Percentiles rank a stretch among this genome's conserved stretches.
Evolutionary conservation across 2,113 vertebrate species (phyloP).

Genomic region (Peromyscus maniculatus): DNA sequence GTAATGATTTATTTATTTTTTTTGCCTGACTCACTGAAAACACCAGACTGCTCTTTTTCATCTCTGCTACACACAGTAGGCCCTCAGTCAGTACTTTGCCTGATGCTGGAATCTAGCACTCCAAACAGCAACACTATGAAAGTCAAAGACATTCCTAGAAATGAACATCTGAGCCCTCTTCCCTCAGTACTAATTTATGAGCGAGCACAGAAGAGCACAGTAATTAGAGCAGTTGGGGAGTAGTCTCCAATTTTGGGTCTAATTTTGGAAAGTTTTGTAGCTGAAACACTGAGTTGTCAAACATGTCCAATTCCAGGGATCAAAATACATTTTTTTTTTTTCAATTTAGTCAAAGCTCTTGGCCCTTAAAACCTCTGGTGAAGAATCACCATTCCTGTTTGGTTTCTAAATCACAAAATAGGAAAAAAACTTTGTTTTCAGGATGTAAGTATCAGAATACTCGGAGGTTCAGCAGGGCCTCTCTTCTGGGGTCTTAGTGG

Average conservation of each 20-base stretch:
- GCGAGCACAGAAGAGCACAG: constrained; percentile 67
- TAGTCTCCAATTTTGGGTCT: constrained; percentile 68
- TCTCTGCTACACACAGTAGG: neutral
- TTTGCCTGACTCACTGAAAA: neutral
- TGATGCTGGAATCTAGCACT: constrained; percentile 17
- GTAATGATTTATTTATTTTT: neutral
- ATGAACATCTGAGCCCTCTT: constrained; percentile 30
- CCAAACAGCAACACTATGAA: neutral
- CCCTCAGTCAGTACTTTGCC: neutral
- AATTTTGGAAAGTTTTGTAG: constrained; percentile 73
- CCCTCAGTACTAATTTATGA: constrained; percentile 60
- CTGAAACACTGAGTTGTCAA: constrained; percentile 71
- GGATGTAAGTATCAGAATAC: constrained; percentile 50
- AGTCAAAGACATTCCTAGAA: neutral
- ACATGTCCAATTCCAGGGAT: constrained; percentile 42
- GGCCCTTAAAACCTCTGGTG: constrained; percentile 43
- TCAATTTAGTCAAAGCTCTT: constrained; percentile 35
- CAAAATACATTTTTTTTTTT: constrained; percentile 66
- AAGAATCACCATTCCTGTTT: constrained; percentile 61
- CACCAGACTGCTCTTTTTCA: neutral
- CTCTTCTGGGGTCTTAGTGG: constrained; percentile 30
- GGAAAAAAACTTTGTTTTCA: constrained; percentile 74
- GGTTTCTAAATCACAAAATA: constrained; percentile 73
- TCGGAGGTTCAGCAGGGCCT: neutral
- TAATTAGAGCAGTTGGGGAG: constrained; percentile 56